Base-by-base conservation (phyloP, 2,797 vertebrate species). In the Pantherophis vulpinus region DNA sequence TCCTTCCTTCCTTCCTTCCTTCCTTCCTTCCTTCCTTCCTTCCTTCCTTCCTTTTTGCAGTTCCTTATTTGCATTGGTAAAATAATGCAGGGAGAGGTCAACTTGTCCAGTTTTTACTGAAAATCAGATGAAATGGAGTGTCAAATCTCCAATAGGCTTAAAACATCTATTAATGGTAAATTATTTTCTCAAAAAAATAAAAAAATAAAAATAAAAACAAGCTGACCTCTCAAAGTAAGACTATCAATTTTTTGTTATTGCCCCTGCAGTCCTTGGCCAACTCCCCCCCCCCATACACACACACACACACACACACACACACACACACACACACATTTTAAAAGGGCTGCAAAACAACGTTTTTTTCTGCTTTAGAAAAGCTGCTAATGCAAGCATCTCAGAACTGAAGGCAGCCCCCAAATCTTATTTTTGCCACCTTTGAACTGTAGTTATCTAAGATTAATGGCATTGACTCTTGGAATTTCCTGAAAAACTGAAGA, bases 301-400 rank as follows among this genome's bases (percentile, higher is more conserved):
- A 23, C 23, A 2, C 0, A 5, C n/a, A 0, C 2, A 3, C 25
- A 25, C 25, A 11, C 0, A 0, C 6, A 2, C 59, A 23, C 23
- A 2, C 0, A 5, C n/a, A 0, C 2, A 3, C 25, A 25, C 25
- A 25, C 1, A 66, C 1, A 37, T 74, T 74, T 74, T 74, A 74
- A 37, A 74, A 74, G 16, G 20, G 70, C 32, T 74, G 8, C 32
- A 20, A 74, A 74, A 37, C 70, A 9, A 18, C 8, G 2, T 37
- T 37, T 3, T 74, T 20, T 74, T 74, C 3, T 74, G 14, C 7
- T 37, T 20, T 74, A 37, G 32, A 74, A 74, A 9, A 37, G 32
- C 70, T 74, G 18, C 18, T 79, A 79, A 79, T 42, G 18, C 32
- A 79, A 20, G n/a, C 16, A 32, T 10, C 8, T 42, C 32, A 42